Conservation (phyloP, 2,113 vertebrate species). For the Gobiocypris rarus region DNA sequence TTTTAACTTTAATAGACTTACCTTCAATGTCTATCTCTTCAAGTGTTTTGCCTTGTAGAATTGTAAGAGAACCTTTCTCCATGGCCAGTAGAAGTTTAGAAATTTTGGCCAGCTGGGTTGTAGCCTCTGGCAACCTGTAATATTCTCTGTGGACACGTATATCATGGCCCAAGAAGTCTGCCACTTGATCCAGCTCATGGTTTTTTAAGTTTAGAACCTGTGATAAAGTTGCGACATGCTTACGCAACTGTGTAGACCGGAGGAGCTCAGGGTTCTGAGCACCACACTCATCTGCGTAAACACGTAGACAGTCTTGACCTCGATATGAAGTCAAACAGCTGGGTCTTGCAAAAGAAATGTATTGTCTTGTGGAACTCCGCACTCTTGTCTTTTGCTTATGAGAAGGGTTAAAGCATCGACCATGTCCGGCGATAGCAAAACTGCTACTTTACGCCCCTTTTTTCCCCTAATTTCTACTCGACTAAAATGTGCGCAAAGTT, state of each 20-base stretch:
- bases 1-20: too few relatives aligned
- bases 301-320: constrained; percentile 47
- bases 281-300: constrained; percentile 43
- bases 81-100: constrained; percentile 56
- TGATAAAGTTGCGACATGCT: constrained; percentile 40
- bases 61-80: constrained; percentile 51
- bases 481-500: too few relatives aligned
- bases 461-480: too few relatives aligned
- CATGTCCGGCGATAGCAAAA: too few relatives aligned
- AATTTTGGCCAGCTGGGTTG: constrained; percentile 60
- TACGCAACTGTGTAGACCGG: constrained; percentile 36
- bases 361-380: background rate
- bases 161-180: constrained; percentile 56
- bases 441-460: too few relatives aligned
- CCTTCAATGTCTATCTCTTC: too few relatives aligned
- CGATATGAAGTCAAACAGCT: constrained; percentile 27
- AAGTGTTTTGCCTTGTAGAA: too few relatives aligned
- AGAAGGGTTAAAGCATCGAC: too few relatives aligned
- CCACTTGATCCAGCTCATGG: constrained; percentile 51
- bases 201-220: constrained; percentile 20
- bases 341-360: constrained; percentile 44
- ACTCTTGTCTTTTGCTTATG: background rate
- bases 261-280: constrained; percentile 39
- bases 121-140: constrained; percentile 60
- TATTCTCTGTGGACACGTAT: constrained; percentile 57